A percentile compares a stretch with the other conserved stretches of the same genome.
Evolutionary conservation across 2,888 invertebrate genomes (phyloP).

Genomic region (Cerastoderma edule): DNA sequence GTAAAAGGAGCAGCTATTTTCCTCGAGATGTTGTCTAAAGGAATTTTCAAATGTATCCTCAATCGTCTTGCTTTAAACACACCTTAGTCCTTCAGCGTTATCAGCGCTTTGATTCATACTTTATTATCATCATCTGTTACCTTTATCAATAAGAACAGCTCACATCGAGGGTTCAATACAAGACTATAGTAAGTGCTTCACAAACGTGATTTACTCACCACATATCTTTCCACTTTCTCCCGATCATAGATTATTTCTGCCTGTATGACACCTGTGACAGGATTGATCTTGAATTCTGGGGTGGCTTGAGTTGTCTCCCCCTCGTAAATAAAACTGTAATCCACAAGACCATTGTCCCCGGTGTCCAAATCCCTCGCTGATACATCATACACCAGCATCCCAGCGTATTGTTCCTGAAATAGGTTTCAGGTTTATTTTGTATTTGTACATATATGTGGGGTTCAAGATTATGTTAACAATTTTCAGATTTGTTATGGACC

Average conservation of each 20-base stretch:
- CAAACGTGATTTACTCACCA: no score
- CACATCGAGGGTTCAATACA: no score
- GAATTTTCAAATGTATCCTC: no score
- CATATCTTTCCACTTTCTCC: constrained; percentile 72
- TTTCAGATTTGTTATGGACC: not conserved
- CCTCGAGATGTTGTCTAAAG: no score
- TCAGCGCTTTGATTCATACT: no score
- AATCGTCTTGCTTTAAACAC: no score
- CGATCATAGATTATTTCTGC: constrained; percentile 91
- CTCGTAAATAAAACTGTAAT: constrained; percentile 90
- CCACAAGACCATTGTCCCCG: constrained; percentile 92
- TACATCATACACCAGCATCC: constrained; percentile 88
- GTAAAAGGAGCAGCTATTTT: no score
- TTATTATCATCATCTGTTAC: no score
- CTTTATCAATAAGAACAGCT: no score
- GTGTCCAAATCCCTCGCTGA: constrained; percentile 92
- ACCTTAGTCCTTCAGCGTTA: no score
- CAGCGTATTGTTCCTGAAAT: constrained; percentile 75
- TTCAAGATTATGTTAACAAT: not conserved
- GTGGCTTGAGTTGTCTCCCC: constrained; percentile 90
- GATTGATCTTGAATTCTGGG: constrained; percentile 91
- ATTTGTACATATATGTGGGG: not conserved
- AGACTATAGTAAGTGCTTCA: no score
- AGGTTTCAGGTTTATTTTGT: not conserved
- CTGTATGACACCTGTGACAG: constrained; percentile 91